Base-by-base conservation (phyloP, 2,888 invertebrate species). In the Emesis castigata region DNA sequence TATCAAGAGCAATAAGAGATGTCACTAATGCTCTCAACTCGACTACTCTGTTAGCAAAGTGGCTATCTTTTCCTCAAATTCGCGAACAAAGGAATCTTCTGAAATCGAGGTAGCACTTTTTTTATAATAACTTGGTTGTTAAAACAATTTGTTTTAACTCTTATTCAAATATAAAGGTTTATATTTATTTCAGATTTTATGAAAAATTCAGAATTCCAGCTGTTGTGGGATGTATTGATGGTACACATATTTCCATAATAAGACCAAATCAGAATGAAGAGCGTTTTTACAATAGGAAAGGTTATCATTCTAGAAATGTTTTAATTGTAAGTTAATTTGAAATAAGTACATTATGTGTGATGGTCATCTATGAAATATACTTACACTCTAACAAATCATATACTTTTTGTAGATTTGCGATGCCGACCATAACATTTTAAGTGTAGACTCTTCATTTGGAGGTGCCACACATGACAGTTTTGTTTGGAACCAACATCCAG, bases 21-120 rank as follows among this genome's bases (percentile, higher is more conserved):
- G 78, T 82, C 1, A 79, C 79, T 2, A 48, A 70, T 22, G 80
- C 80, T 2, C 62, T 79, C 6, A 83, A 83, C 11, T 9, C 48
- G 0, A 64, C 44, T 9, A 9, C 48, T 9, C 4, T 39, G 1
- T 39, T 14, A 26, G 65, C 29, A 9, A 81, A 77, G 48, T 77
- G 65, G 56, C 69, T 73, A 3, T 70, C 64, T 18, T 80, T 82
- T 48, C 82, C 79, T 9, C 71, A 68, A 31, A 77, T 53, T 34
- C 39, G 16, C 31, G 62, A 69, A 22, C 77, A 77, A 64, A 44
- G 74, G 39, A 44, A 56, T 56, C 9, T 9, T 9, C 0, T 56
- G 20, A 56, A 56, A 68, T 48, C 69, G 64, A 76, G 73, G 56
- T 65, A 73, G 39, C 5, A 4, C 39, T 5, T 56, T 20, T 5